Percentiles rank a stretch among this genome's conserved stretches.
Conservation (phyloP, 1,140 invertebrate species). For the Drosophila lacteicornis region DNA sequence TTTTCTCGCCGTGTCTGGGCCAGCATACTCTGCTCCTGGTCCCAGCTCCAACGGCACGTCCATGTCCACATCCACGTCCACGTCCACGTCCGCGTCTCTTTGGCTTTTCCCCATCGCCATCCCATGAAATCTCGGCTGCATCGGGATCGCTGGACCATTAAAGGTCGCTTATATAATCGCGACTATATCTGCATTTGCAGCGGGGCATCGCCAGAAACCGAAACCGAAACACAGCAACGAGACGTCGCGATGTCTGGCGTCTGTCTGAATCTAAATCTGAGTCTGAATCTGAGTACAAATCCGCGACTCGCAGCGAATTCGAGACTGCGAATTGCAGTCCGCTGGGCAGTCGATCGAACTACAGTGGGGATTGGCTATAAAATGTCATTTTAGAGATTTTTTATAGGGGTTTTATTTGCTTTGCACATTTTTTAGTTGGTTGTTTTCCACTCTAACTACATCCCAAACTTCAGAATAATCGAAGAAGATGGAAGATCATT, state of each 20-base stretch:
- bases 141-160: constrained; percentile 83
- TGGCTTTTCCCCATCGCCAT: constrained; percentile 15
- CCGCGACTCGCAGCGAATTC: constrained; percentile 39
- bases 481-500: too few species aligned
- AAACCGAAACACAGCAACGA: constrained; percentile 51
- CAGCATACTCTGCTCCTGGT: neutral
- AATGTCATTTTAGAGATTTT: too few species aligned
- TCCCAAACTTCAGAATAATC: too few species aligned
- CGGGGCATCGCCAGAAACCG: constrained; percentile 51
- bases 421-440: too few species aligned
- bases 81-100: constrained; percentile 3
- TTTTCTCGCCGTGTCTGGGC: neutral
- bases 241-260: constrained; percentile 56
- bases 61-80: constrained; percentile 16
- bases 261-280: constrained; percentile 29
- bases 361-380: constrained; percentile 13
- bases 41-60: constrained; percentile 9
- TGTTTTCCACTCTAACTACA: too few species aligned
- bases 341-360: constrained; percentile 53
- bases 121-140: constrained; percentile 49
- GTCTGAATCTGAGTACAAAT: constrained; percentile 22
- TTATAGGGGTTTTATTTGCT: too few species aligned
- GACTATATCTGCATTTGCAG: constrained; percentile 66
- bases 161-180: constrained; percentile 82
- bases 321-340: constrained; percentile 39